These are phyloP conservation scores for Haemorhous mexicanus DNA, from an alignment of 2,113 vertebrate genomes.

Conservation along the genomic window DNA sequence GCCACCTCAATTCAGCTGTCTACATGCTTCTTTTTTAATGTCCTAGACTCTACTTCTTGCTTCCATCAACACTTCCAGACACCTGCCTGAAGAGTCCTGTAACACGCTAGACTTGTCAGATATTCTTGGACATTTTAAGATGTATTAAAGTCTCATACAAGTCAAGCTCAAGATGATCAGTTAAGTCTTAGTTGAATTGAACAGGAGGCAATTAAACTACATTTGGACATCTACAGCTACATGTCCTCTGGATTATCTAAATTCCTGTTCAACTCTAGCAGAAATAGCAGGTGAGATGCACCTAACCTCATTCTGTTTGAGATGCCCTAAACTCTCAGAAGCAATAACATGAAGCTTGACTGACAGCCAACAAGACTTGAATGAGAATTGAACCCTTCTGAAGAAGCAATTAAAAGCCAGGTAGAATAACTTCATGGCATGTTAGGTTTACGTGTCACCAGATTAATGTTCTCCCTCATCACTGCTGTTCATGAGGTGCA, in stretches of 20 bases:
- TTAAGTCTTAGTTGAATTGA: background rate
- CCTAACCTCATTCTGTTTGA: background rate
- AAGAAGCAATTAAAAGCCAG: background rate
- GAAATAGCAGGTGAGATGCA: background rate
- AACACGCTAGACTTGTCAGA: background rate
- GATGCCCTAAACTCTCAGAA: background rate
- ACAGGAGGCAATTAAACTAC: background rate
- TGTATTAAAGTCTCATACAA: background rate
- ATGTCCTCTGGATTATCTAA: background rate
- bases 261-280: background rate
- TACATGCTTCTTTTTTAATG: background rate
- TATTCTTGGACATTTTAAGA: background rate
- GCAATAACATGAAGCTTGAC: background rate
- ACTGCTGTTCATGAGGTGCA: background rate
- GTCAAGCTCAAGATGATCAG: background rate
- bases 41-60: background rate
- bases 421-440: background rate
- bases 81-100: background rate
- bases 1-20: background rate
- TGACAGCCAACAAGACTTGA: background rate
- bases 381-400: background rate
- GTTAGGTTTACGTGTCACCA: background rate
- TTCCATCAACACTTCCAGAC: background rate
- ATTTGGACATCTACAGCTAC: background rate
- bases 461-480: background rate